Conservation (phyloP, 2,797 vertebrate species). For the Thunnus albacares region DNA sequence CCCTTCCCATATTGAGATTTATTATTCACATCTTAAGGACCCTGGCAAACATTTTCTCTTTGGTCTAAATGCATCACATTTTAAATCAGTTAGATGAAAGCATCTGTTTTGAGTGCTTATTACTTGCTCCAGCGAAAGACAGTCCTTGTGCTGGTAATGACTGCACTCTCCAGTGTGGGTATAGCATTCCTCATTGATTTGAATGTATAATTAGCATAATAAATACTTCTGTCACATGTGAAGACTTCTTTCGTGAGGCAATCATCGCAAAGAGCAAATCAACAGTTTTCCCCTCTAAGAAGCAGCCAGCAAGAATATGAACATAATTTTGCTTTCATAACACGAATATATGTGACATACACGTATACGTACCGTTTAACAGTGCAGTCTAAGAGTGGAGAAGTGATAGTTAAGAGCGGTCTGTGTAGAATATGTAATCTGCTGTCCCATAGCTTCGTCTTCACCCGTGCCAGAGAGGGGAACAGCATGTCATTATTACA, state of each 20-base stretch:
- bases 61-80: constrained; percentile 71
- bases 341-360: constrained; percentile 65
- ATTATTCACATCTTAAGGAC: constrained; percentile 63
- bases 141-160: constrained; percentile 75
- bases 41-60: constrained; percentile 65
- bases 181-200: constrained; percentile 79
- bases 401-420: constrained; percentile 60
- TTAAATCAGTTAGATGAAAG: constrained; percentile 82
- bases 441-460: constrained; percentile 51
- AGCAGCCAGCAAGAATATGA: constrained; percentile 67
- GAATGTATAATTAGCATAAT: constrained; percentile 86
- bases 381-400: constrained; percentile 24
- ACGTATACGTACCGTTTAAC: constrained; percentile 55
- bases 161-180: constrained; percentile 72
- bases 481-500: constrained; percentile 77
- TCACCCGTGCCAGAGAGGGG: constrained; percentile 51
- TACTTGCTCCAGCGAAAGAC: constrained; percentile 75
- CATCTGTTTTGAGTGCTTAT: constrained; percentile 81
- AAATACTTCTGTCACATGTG: constrained; percentile 80
- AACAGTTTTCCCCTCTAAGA: constrained; percentile 63
- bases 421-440: constrained; percentile 63
- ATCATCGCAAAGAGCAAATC: constrained; percentile 78
- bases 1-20: constrained; percentile 47
- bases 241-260: constrained; percentile 72
- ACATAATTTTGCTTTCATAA: constrained; percentile 72